phyloP scores from a whole-genome alignment of 2,113 vertebrate species.

The Carlito syrichta region DNA sequence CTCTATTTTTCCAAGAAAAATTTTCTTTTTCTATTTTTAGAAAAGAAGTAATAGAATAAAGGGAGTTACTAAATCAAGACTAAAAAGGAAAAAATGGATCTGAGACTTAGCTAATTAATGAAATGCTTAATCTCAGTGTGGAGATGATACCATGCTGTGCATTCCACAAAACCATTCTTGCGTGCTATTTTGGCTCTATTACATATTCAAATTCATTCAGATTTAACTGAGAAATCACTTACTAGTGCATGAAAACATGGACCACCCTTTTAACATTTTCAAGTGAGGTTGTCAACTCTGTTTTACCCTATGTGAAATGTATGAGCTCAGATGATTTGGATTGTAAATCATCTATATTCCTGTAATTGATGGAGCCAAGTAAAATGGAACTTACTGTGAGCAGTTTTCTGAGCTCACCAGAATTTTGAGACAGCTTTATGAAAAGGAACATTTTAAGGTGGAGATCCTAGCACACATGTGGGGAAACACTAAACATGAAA shows the following conservation, averaged over 20 bases:
- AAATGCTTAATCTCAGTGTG: slow-evolving; percentile 60
- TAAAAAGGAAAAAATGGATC: slow-evolving; percentile 52
- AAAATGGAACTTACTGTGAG: slow-evolving; percentile 66
- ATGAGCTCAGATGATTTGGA: slow-evolving; percentile 68
- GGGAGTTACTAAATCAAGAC: slow-evolving; percentile 11
- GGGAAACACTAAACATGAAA: slow-evolving; percentile 40
- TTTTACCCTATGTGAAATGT: slow-evolving; percentile 71
- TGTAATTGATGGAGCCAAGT: slow-evolving; percentile 67
- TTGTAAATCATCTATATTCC: slow-evolving; percentile 70
- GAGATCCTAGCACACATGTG: neutral
- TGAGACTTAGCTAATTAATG: slow-evolving; percentile 70
- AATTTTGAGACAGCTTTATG: slow-evolving; percentile 53
- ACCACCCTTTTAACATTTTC: slow-evolving; percentile 73
- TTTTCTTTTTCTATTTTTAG: slow-evolving; percentile 3
- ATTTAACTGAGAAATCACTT: slow-evolving; percentile 73
- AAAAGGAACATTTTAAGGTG: slow-evolving; percentile 41
- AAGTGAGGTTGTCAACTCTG: slow-evolving; percentile 67
- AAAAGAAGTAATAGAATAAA: slow-evolving; percentile 10
- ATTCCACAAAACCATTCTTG: slow-evolving; percentile 63
- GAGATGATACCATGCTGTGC: slow-evolving; percentile 70
- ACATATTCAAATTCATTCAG: slow-evolving; percentile 75
- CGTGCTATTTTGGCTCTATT: slow-evolving; percentile 64
- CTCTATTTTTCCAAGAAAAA: neutral
- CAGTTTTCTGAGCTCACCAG: slow-evolving; percentile 47
- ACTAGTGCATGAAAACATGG: slow-evolving; percentile 69